Evolutionary conservation across 2,113 vertebrate genomes (phyloP), one percentile per base, ranked within the genome.

Genomic region (Speoplatyrhinus poulsoni): DNA sequence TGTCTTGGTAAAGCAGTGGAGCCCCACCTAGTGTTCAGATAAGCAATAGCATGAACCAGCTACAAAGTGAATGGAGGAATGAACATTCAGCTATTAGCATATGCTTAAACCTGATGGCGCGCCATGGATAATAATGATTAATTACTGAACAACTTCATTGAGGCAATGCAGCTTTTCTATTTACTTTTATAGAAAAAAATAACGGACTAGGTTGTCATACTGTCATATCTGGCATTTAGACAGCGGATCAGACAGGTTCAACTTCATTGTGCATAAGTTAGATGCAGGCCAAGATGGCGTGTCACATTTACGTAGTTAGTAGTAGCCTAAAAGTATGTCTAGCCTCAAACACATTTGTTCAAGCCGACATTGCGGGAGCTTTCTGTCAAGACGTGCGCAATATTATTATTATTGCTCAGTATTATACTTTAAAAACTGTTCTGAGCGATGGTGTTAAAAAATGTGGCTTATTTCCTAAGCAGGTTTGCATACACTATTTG

Each of bases 21-120:
- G 90, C 89, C 80, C 91, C 93, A 92, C 91, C 93, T 93, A 93
- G 93, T 91, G 93, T 65, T 78, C 78, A 62, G 62, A 13, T 12
- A 15, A 41, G 36, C 36, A 41, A 41, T 41, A 5, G 4, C 36
- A 41, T 41, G 6, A 41, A 8, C 36, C 4, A 41, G 36, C 36
- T 41, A 41, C 4, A 41, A 6, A 8, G 4, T 8, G 36, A 41
- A 41, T 26, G 26, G 5, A 41, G 5, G 7, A 41, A 8, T 41
- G 4, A 41, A 41, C 36, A 41, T 41, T 26, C 26, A 26, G 26
- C 26, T 41, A 41, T 66, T 12, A 33, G 17, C 32, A 15, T 47
- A 36, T 15, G 1, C 49, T 62, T 63, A 33, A 3, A 67, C 17
- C 5, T 41, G 49, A 13, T 13, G 49, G 9, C 49, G 12, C 9